A percentile compares a stretch with the other conserved stretches of the same genome.
Evolutionary conservation across 2,888 invertebrate genomes (phyloP).

Genomic region (Tanytarsus gracilentus): DNA sequence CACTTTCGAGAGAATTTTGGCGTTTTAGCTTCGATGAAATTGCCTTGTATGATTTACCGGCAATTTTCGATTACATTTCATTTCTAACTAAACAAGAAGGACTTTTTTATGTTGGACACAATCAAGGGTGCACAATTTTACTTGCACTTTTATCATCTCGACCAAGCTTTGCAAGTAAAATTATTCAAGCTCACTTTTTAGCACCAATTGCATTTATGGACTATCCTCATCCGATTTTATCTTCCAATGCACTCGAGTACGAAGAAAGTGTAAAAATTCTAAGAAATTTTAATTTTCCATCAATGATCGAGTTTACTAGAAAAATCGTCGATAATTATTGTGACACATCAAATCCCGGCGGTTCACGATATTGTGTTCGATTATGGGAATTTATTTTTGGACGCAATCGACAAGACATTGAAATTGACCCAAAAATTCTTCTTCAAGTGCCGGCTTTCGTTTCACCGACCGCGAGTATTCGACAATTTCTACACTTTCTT

Average conservation of each 20-base stretch:
- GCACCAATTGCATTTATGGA: conserved; percentile 4
- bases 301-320: not conserved
- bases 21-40: conserved; percentile 16
- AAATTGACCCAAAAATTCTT: not conserved
- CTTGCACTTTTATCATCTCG: not conserved
- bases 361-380: not conserved
- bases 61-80: not conserved
- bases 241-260: not conserved
- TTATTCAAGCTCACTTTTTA: conserved; percentile 3
- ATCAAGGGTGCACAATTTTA: not conserved
- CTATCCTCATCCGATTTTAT: conserved; percentile 19
- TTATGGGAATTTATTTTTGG: conserved; percentile 3
- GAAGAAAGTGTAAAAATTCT: not conserved
- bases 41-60: not conserved
- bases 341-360: not conserved
- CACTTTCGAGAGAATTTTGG: conserved; percentile 4
- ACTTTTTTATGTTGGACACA: conserved; percentile 6
- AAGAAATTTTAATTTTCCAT: not conserved
- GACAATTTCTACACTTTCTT: conserved; percentile 1
- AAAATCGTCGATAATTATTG: not conserved
- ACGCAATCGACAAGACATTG: not conserved
- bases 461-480: conserved; percentile 18
- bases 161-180: not conserved
- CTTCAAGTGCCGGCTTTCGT: not conserved
- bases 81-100: not conserved